Conservation (phyloP, 2,797 vertebrate species). For the Enteromius mattozi region DNA sequence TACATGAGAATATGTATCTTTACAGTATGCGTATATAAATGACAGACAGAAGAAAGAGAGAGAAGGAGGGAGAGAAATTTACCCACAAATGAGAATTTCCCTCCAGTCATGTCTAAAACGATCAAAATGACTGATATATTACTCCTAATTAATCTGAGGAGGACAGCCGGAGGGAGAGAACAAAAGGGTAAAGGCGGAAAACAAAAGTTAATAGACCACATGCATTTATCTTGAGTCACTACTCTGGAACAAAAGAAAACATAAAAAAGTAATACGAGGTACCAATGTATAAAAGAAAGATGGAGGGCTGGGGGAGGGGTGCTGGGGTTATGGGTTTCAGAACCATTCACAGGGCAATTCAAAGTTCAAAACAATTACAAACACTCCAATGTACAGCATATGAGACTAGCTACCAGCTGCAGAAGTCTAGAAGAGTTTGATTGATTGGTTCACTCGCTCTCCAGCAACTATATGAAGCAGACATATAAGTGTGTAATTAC, state of each 20-base stretch:
- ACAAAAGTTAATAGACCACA: conserved; percentile 13
- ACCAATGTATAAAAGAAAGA: conserved; percentile 6
- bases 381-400: neutral
- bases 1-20: conserved; percentile 5
- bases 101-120: conserved; percentile 15
- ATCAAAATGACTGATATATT: conserved; percentile 38
- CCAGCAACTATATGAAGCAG: conserved; percentile 4
- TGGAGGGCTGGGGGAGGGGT: neutral
- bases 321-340: conserved; percentile 14
- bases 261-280: neutral
- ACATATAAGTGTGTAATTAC: conserved; percentile 31
- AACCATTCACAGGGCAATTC: neutral
- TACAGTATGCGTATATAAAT: neutral
- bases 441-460: neutral
- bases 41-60: neutral
- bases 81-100: conserved; percentile 26
- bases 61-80: neutral
- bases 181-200: neutral
- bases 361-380: conserved; percentile 20
- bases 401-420: neutral
- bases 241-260: conserved; percentile 31
- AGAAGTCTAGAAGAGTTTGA: neutral
- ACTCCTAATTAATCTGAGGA: conserved; percentile 26
- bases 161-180: neutral
- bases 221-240: conserved; percentile 38